These are phyloP conservation scores for Columba livia DNA, from an alignment of 2,113 vertebrate species.

Conservation along the genomic window DNA sequence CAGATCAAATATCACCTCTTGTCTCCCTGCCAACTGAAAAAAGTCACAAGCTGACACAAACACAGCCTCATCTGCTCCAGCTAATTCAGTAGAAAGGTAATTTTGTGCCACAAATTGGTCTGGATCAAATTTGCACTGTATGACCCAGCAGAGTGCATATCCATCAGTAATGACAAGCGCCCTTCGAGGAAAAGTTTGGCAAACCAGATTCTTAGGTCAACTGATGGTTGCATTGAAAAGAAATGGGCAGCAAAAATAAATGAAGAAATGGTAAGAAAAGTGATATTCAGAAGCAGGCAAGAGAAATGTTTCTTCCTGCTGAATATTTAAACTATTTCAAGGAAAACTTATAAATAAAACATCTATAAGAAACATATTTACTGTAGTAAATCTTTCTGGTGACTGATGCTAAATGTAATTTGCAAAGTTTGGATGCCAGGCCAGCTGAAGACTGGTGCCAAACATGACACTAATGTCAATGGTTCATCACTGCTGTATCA, in stretches of 20 bases:
- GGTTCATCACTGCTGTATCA: background rate
- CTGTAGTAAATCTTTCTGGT: background rate
- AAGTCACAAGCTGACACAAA: background rate
- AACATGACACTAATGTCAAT: background rate
- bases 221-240: background rate
- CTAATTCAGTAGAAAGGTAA: background rate
- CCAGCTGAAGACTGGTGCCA: background rate
- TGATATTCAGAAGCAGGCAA: background rate
- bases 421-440: background rate
- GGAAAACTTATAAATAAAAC: background rate
- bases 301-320: background rate
- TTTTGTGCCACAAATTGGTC: background rate
- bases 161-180: accelerated
- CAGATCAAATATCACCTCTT: background rate
- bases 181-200: background rate
- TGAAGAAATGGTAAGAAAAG: background rate
- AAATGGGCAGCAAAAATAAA: background rate
- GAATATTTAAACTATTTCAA: background rate
- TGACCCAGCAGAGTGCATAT: background rate
- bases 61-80: background rate
- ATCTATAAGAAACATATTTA: background rate
- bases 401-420: background rate
- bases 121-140: background rate
- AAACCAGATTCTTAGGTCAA: background rate
- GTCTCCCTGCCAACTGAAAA: background rate